Evolutionary conservation across 2,113 vertebrate genomes (phyloP), one percentile per base, ranked within the genome.

Genomic region (Strigops habroptila): DNA sequence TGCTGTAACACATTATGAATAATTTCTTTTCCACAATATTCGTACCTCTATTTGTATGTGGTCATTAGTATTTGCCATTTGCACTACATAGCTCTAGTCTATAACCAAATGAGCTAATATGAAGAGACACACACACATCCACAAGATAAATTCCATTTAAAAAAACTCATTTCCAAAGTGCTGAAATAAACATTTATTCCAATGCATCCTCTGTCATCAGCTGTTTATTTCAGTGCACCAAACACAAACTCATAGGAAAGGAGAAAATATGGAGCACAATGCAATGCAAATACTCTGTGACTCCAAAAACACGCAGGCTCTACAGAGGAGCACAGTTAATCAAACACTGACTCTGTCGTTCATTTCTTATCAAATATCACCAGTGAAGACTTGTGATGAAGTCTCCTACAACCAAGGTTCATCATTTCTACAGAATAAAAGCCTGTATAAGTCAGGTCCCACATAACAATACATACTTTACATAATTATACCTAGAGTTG

Each of bases 91-190:
- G 37, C 18, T 76, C 53, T 27, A 49, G 62, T 31, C 81, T 59
- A 62, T 31, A 64, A 12, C 46, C 70, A 88, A 89, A 93, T 48
- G 83, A 91, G 49, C 41, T 73, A 76, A 76, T 43, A 31, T 12
- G 35, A 63, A 91, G n/a, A 86, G 64, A 94, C 71, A 90, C 44
- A 90, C 59, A 70, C 59, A 82, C 24, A 86, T 86, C 82, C 64
- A 93, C 41, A 63, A 87, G 88, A 95, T 25, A 91, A 94, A 97
- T 89, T 77, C 90, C 74, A 49, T 93, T 96, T 91, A 83, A 77
- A 92, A 93, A 96, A 95, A n/a, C 70, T 92, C n/a, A 96, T 94
- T 96, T 96, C 65, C 81, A 57, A 91, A 94, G 77, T 79, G 83
- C 86, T 91, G 83, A 92, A 96, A 95, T 86, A 93, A 91, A 88